Evolutionary conservation across 1,140 invertebrate species (phyloP).

Genomic region (Stenopsyche tienmushanensis): DNA sequence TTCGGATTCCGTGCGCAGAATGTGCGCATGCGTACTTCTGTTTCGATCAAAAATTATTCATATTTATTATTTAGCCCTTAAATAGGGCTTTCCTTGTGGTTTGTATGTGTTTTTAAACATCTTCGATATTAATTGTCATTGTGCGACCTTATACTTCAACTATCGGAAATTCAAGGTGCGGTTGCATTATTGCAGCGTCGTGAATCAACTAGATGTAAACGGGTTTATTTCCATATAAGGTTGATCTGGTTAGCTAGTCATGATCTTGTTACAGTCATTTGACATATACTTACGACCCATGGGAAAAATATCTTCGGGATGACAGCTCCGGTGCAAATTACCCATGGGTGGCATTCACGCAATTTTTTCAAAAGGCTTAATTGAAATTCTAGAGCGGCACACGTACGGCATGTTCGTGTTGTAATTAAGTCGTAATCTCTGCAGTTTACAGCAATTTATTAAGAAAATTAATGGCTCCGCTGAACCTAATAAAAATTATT

Average conservation of each 20-base stretch:
- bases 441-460: background rate
- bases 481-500: background rate
- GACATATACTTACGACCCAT: background rate
- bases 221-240: conserved; percentile 13
- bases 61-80: too few species aligned
- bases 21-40: too few species aligned
- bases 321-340: conserved; percentile 12
- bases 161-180: conserved; percentile 11
- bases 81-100: too few species aligned
- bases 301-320: conserved; percentile 3
- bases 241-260: conserved; percentile 7
- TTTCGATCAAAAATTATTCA: too few species aligned
- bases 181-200: background rate
- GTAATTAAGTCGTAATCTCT: background rate
- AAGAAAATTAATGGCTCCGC: background rate
- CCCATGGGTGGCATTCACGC: background rate
- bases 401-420: background rate
- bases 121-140: too few species aligned
- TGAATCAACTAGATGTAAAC: conserved; percentile 2
- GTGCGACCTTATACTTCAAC: too few species aligned
- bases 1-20: too few species aligned
- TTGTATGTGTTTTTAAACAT: too few species aligned
- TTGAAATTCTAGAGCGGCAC: background rate
- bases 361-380: background rate
- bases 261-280: conserved; percentile 12